These are phyloP conservation scores for Epirrhoe alternata DNA, from an alignment of 2,888 invertebrate genomes.

Conservation along the genomic window DNA sequence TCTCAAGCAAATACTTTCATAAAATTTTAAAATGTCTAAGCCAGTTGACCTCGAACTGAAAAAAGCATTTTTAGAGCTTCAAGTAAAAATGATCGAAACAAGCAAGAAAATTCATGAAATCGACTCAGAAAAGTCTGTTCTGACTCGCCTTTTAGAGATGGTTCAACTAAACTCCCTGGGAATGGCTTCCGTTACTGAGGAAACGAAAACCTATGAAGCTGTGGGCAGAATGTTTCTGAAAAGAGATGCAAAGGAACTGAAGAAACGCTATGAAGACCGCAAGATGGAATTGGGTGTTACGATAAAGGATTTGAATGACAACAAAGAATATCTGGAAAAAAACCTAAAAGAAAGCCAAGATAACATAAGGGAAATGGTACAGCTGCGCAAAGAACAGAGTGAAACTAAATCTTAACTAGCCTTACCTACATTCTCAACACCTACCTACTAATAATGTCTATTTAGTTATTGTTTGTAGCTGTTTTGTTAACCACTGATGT, in stretches of 20 bases:
- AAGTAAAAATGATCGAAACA: slow-evolving; percentile 92
- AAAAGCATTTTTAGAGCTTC: slow-evolving; percentile 92
- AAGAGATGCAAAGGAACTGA: slow-evolving; percentile 87
- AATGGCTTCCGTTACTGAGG: slow-evolving; percentile 85
- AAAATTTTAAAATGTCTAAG: slow-evolving; percentile 66
- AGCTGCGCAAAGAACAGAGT: slow-evolving; percentile 41
- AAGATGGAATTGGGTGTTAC: slow-evolving; percentile 86
- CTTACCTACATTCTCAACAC: background rate
- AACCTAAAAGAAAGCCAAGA: slow-evolving; percentile 88
- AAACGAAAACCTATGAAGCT: slow-evolving; percentile 91
- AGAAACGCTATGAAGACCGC: slow-evolving; percentile 86
- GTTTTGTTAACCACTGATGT: too few relatives aligned
- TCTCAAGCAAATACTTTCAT: background rate
- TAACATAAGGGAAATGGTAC: slow-evolving; percentile 45
- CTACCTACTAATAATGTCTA: too few relatives aligned
- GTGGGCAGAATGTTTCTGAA: slow-evolving; percentile 94
- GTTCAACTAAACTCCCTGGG: slow-evolving; percentile 89
- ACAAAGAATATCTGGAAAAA: slow-evolving; percentile 91
- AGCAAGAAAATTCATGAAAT: slow-evolving; percentile 91
- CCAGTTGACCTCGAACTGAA: slow-evolving; percentile 85
- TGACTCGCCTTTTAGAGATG: slow-evolving; percentile 88
- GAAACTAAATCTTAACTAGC: slow-evolving; percentile 28
- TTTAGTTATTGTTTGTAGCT: too few relatives aligned
- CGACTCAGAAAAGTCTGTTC: slow-evolving; percentile 90
- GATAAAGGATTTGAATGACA: slow-evolving; percentile 89